Evolutionary conservation across 2,797 vertebrate genomes (phyloP), one percentile per base, ranked within the genome.

Genomic region (Brachymystax lenok): DNA sequence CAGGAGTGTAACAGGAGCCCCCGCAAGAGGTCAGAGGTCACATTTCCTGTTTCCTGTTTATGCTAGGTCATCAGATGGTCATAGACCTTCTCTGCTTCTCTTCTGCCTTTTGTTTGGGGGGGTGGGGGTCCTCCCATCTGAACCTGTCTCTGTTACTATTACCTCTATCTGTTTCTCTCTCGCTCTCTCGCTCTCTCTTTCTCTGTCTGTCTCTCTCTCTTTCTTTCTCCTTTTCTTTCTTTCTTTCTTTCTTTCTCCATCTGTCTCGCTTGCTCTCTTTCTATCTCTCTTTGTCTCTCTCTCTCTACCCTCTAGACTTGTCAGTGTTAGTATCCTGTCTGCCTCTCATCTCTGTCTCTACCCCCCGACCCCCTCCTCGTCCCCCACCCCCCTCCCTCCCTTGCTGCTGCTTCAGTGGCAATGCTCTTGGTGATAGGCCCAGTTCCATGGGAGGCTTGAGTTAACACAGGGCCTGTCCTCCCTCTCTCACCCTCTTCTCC

Each of bases 31-130:
- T 91, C 92, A 93, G 76, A 64, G 93, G 91, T 93, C 91, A 80
- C 83, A 90, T 90, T 95, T 94, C 94, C 93, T 93, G 93, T 94
- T 95, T 95, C 94, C 93, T 93, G 93, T 92, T 86, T 89, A 82
- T 77, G 80, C 85, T 84, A 83, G 94, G 92, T 94, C 93, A 92
- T 88, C 85, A 92, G 82, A 90, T 91, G 91, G 90, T 93, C 90
- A 83, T 72, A 80, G 86, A 90, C 89, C 91, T 90, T 81, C 86
- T 85, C 84, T 85, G 85, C 91, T 91, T 85, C 75, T 86, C 83
- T 93, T 93, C 92, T 93, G 90, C 40, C 40, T 46, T 46, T 46
- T 46, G 77, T 46, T 46, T 79, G 77, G 67, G 13, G 80, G 80
- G 79, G 74, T 46, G 69, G 30, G 27, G n/a, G 46, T 46, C 86